Evolutionary conservation across 2,113 vertebrate genomes (phyloP).

Genomic region (Eidolon helvum): DNA sequence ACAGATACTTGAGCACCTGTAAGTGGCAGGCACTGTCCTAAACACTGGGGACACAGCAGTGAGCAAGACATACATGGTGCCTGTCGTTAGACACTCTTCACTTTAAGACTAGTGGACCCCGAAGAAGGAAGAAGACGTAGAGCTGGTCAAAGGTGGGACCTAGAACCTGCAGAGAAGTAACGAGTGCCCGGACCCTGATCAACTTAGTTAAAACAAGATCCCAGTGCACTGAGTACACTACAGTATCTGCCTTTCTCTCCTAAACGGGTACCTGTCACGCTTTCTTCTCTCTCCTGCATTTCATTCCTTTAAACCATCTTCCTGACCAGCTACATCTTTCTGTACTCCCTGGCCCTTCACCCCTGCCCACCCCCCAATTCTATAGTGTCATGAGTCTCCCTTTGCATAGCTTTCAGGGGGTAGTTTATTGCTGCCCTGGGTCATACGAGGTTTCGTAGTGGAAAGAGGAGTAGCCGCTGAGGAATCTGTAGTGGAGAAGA

Average conservation of each 20-base stretch:
- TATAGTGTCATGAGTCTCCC: background rate
- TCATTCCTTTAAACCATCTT: background rate
- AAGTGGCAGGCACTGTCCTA: background rate
- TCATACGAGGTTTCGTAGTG: background rate
- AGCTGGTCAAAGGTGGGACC: background rate
- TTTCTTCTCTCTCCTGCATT: background rate
- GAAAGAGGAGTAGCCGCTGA: constrained; percentile 15
- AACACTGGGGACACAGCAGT: background rate
- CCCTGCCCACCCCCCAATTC: background rate
- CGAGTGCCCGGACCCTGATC: background rate
- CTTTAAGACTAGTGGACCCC: background rate
- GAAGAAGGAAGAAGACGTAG: background rate
- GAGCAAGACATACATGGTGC: background rate
- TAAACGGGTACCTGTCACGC: rapidly evolving
- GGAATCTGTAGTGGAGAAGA: constrained; percentile 15
- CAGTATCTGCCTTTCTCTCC: background rate
- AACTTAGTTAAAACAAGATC: background rate
- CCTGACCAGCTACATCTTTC: background rate
- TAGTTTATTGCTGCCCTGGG: background rate
- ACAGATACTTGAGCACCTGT: background rate
- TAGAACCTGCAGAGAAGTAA: background rate
- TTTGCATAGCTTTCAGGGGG: background rate
- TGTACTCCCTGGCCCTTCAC: background rate
- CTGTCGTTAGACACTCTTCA: background rate
- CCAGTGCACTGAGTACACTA: background rate